Evolutionary conservation across 2,888 invertebrate species (phyloP).

Genomic region (Hesperia comma): DNA sequence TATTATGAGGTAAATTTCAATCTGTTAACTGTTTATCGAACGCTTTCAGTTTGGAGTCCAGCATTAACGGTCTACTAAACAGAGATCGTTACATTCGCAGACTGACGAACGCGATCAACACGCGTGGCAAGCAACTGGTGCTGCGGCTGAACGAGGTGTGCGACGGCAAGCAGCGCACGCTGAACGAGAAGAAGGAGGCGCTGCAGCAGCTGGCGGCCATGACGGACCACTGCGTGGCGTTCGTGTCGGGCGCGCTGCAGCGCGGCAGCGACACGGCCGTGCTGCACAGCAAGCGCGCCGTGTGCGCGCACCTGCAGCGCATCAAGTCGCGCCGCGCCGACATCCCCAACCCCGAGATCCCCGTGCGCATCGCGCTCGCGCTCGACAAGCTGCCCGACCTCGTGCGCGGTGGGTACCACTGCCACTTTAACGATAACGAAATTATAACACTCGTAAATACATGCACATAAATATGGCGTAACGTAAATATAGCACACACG

Average conservation of each 20-base stretch:
- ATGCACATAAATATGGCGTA: too few relatives aligned
- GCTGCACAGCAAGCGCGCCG: constrained; percentile 91
- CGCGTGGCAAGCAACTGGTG: constrained; percentile 92
- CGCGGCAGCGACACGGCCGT: constrained; percentile 92
- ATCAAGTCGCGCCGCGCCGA: constrained; percentile 93
- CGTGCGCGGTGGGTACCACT: constrained; percentile 84
- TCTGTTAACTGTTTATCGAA: too few relatives aligned
- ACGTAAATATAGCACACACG: too few relatives aligned
- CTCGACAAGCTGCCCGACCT: constrained; percentile 92
- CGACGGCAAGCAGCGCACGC: constrained; percentile 88
- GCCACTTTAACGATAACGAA: background rate
- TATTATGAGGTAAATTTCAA: too few relatives aligned
- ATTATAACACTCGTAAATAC: too few relatives aligned
- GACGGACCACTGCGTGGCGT: constrained; percentile 94
- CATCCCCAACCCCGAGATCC: constrained; percentile 95
- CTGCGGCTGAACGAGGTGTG: constrained; percentile 91
- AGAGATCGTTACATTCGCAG: too few relatives aligned
- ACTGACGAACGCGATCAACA: constrained; percentile 92
- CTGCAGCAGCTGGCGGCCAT: constrained; percentile 91
- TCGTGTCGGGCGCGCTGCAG: constrained; percentile 91
- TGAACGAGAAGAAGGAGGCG: constrained; percentile 93
- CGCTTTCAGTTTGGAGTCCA: too few relatives aligned
- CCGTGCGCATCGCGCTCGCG: constrained; percentile 91
- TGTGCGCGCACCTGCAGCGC: constrained; percentile 89
- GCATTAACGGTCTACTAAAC: too few relatives aligned